These are phyloP conservation scores for Hemitrygon akajei DNA, from an alignment of 2,797 vertebrate genomes.

Conservation along the genomic window DNA sequence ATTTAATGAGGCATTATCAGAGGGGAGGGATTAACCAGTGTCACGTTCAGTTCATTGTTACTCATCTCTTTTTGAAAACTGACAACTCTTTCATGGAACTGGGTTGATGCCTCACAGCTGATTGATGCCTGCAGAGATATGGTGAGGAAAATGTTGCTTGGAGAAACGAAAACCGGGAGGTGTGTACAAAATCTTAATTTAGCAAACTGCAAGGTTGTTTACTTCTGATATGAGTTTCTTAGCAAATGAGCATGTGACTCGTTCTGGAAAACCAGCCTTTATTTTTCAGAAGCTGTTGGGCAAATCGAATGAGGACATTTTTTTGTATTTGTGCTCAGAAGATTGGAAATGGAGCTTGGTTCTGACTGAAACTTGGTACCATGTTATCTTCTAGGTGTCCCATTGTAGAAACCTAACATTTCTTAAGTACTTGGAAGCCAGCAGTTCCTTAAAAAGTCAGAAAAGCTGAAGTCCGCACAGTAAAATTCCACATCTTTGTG, in stretches of 20 bases:
- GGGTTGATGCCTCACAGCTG: neutral
- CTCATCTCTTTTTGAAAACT: neutral
- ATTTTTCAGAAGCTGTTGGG: neutral
- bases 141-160: neutral
- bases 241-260: neutral
- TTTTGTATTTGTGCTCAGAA: neutral
- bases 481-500: no score
- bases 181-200: neutral
- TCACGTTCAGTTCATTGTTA: neutral
- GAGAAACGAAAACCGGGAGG: neutral
- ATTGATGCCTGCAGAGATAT: neutral
- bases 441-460: no score
- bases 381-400: no score
- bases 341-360: neutral
- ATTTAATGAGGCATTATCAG: neutral
- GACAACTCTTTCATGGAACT: neutral
- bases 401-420: no score
- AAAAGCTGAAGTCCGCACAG: no score
- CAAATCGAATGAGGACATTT: neutral
- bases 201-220: neutral
- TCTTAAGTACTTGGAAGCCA: no score
- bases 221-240: neutral
- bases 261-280: neutral
- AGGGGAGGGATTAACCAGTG: neutral
- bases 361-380: neutral